phyloP scores from a whole-genome alignment of 2,888 invertebrate species.

The Abrostola triplasia region DNA sequence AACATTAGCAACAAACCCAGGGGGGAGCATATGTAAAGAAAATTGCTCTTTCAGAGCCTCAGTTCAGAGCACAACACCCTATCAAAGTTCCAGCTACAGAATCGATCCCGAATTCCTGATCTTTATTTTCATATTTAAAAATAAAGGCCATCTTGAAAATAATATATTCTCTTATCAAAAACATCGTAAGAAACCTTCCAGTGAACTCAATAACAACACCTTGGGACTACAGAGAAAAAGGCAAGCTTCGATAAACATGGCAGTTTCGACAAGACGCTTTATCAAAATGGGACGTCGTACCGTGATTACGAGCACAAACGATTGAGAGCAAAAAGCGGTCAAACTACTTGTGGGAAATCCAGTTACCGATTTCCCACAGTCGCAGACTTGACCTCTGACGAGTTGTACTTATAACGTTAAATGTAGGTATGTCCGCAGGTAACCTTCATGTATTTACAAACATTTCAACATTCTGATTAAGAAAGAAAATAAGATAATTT shows the following conservation, averaged over 20 bases:
- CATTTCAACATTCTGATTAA: slow-evolving; percentile 3
- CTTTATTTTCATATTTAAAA: no score
- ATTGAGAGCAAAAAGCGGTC: slow-evolving; percentile 26
- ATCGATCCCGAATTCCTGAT: no score
- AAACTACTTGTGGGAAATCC: slow-evolving; percentile 14
- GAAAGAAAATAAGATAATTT: neutral
- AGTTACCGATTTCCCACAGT: no score
- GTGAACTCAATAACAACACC: neutral
- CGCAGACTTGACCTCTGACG: slow-evolving; percentile 34
- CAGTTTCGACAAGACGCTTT: slow-evolving; percentile 6
- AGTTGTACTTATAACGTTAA: slow-evolving; percentile 3
- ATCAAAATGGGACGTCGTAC: slow-evolving; percentile 29
- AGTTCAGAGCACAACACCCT: no score
- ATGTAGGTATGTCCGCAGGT: neutral
- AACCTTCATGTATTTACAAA: slow-evolving; percentile 10
- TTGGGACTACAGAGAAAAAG: neutral
- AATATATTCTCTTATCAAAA: neutral
- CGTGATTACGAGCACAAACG: slow-evolving; percentile 17
- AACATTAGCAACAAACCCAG: no score
- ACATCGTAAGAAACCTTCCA: neutral
- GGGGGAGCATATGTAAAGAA: no score
- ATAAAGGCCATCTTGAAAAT: no score
- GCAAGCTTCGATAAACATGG: slow-evolving; percentile 6
- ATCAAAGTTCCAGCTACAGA: no score
- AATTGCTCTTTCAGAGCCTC: no score